Evolutionary conservation across 2,888 invertebrate species (phyloP).

Genomic region (Pherbina coryleti): DNA sequence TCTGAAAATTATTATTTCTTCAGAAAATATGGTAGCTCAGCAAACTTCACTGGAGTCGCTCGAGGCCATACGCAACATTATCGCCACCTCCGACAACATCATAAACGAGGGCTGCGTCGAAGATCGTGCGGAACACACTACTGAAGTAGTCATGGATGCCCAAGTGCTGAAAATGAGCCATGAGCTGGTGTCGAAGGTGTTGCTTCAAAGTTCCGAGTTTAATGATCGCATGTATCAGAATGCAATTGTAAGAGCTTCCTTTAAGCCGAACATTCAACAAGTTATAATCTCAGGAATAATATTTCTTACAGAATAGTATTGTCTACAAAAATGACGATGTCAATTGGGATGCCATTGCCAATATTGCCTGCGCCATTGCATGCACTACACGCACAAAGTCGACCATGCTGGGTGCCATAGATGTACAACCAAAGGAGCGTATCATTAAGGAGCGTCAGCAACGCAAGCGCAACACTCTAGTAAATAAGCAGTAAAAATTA

Average conservation of each 20-base stretch:
- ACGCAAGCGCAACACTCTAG: conserved; percentile 59
- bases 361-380: conserved; percentile 50
- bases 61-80: conserved; percentile 56
- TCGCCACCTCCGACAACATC: conserved; percentile 57
- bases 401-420: conserved; percentile 62
- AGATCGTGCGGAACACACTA: conserved; percentile 63
- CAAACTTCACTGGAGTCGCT: conserved; percentile 46
- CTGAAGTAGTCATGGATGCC: conserved; percentile 67
- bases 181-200: conserved; percentile 62
- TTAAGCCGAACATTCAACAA: neutral
- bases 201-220: conserved; percentile 60
- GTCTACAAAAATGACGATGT: conserved; percentile 50
- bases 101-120: conserved; percentile 56
- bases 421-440: conserved; percentile 60
- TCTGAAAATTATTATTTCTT: neutral
- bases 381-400: conserved; percentile 53
- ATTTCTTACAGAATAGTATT: conserved; percentile 47
- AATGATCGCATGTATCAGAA: conserved; percentile 61
- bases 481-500: conserved; percentile 40
- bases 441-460: conserved; percentile 61
- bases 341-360: conserved; percentile 59
- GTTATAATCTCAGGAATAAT: neutral
- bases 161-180: conserved; percentile 65
- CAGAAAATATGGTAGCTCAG: conserved; percentile 45
- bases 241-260: conserved; percentile 59